These are phyloP conservation scores for Pogoniulus pusillus DNA, from an alignment of 2,797 vertebrate genomes.

Conservation along the genomic window DNA sequence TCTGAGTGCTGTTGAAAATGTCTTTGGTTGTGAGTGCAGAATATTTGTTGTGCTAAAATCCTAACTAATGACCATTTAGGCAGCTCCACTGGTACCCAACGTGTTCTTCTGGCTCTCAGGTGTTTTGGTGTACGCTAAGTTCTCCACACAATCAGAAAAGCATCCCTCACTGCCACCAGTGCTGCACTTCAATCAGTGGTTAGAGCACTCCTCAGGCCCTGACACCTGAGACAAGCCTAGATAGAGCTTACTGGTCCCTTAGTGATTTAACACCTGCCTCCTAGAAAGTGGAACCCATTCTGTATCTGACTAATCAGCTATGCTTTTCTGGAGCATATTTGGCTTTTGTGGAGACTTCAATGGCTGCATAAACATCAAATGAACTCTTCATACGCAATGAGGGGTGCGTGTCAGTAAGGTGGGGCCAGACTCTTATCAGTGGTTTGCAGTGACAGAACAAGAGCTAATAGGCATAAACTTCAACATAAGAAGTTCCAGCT, in stretches of 20 bases:
- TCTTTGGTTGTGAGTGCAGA: constrained; percentile 25
- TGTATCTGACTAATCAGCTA: neutral
- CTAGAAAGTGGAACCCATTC: neutral
- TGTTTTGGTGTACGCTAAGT: accelerated
- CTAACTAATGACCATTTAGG: neutral
- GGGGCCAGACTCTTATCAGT: too few species aligned
- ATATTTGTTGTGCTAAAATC: constrained; percentile 34
- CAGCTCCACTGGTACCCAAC: neutral
- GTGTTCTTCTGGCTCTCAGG: neutral
- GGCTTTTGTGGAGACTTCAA: neutral
- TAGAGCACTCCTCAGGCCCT: accelerated
- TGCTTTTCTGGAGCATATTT: accelerated
- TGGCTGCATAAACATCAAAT: neutral
- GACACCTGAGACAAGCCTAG: neutral
- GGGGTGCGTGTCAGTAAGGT: too few species aligned
- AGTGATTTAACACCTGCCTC: neutral
- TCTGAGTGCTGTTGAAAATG: constrained; percentile 40
- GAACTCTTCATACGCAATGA: neutral
- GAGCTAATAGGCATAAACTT: too few species aligned
- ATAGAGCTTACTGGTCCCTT: neutral
- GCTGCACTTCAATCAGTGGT: accelerated
- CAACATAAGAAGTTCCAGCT: too few species aligned
- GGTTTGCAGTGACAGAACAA: too few species aligned
- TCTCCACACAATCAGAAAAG: neutral
- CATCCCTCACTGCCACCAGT: neutral